Base-by-base conservation (phyloP, 2,797 vertebrate genomes). In the Pseudopleuronectes americanus region DNA sequence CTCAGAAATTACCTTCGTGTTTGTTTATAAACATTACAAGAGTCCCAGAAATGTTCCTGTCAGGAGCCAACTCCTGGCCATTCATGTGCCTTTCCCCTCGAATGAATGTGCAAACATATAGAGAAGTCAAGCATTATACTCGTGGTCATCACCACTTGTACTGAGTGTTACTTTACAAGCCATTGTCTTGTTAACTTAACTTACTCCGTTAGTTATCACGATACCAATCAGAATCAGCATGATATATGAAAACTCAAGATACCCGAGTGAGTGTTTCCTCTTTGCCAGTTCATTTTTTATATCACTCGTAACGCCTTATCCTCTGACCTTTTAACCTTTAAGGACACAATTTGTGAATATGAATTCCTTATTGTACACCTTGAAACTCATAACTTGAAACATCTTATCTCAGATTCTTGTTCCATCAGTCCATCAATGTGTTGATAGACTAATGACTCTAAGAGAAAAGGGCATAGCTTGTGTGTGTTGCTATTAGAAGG, bases 361-460 rank as follows among this genome's bases (percentile, higher is more conserved):
- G 43, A 41, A 24, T 8, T 28, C 21, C 6, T 14, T 14, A 31
- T 23, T 73, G 64, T 47, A 57, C 36, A 36, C 38, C 24, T 26
- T 55, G 41, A 70, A 3, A 1, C 17, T n/a, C 56, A 28, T 54
- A 61, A 64, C 73, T 57, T 24, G 43, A 84, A 66, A 24, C 31
- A 51, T 13, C 45, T 21, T 1, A 33, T 49, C 16, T 28, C 54
- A 53, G 17, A 73, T 51, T 60, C 43, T 54, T 54, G 7, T 43
- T 36, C 26, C 17, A 64, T 49, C 66, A n/a, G 24, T 72, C 60
- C 58, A 45, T 48, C 56, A 48, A 38, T 83, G 84, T 70, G 79
- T 61, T 66, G 19, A 0, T 63, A 69, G 33, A 66, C 66, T 47
- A 28, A 60, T 38, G n/a, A 10, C 14, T 19, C 13, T 7, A 24